Evolutionary conservation across 1,140 invertebrate genomes (phyloP), one percentile per base, ranked within the genome.

Genomic region (Listronotus oregonensis): DNA sequence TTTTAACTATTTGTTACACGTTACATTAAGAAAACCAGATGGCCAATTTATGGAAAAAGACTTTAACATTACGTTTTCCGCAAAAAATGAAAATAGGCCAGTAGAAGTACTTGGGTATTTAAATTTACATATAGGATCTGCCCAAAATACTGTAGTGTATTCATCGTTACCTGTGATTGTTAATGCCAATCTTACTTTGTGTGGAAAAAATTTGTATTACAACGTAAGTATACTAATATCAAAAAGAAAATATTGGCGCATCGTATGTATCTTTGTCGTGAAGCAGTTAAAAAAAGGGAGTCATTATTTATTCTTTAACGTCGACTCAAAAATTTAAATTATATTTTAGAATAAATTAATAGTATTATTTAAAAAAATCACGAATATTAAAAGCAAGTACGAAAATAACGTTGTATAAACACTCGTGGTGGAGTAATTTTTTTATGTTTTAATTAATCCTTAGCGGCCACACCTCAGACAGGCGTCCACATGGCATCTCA

Each of bases 1-100:
- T 1, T 52, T 66, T 37, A 60, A 66, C 14, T 69, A 69, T 58
- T 47, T 62, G 14, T 34, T 69, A 6, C 64, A 66, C 32, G 67
- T 69, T 17, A 44, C 12, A 0, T 9, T 69, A 10, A 50, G 54
- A 21, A 51, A 42, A 17, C 11, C 31, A 1, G 39, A 46, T 14
- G 50, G 27, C 4, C 37, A 21, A 8, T n/a, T 64, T 17, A 44
- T 51, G 18, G 60, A 64, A 46, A 68, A 64, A 34, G 27, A 56
- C 11, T 51, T 64, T 44, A 57, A 21, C n/a, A 21, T 68, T 10
- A 50, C 47, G 8, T 64, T 52, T 37, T 14, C 31, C 12, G 52
- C 32, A 12, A 31, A 47, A 6, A 27, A 52, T 37, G 15, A 40
- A 7, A 11, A 2, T 4, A 18, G 42, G 17, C 18, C 4, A 8